phyloP scores from a whole-genome alignment of 2,888 invertebrate species.

The Drosophila birchii region DNA sequence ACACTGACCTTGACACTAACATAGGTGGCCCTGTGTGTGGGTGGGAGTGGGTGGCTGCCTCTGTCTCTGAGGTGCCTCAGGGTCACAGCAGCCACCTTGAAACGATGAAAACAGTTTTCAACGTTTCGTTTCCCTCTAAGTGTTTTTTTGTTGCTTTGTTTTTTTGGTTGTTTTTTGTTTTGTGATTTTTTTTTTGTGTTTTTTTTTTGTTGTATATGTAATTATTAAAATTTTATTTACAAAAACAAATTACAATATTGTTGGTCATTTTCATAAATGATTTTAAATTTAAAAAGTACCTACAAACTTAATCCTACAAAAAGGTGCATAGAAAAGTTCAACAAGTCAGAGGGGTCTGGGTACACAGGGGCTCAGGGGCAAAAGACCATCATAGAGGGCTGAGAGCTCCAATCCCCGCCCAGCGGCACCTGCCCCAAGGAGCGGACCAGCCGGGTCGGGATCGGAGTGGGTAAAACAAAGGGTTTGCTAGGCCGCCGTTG shows the following conservation, averaged over 20 bases:
- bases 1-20: constrained; percentile 46
- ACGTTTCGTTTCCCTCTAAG: constrained; percentile 16
- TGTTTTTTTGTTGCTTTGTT: constrained; percentile 74
- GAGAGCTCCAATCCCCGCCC: constrained; percentile 16
- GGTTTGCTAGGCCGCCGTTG: constrained; percentile 26
- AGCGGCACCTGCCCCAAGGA: constrained; percentile 45
- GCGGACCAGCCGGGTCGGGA: constrained; percentile 41
- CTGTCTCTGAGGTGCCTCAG: constrained; percentile 17
- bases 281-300: constrained; percentile 79
- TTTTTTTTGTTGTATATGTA: constrained; percentile 71
- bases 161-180: constrained; percentile 54
- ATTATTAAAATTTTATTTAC: constrained; percentile 83
- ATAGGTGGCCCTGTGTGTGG: constrained; percentile 25
- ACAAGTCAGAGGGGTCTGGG: constrained; percentile 39
- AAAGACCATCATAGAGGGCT: constrained; percentile 49
- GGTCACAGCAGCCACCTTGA: constrained; percentile 40
- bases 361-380: constrained; percentile 47
- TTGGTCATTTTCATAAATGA: constrained; percentile 69
- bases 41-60: constrained; percentile 34
- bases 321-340: constrained; percentile 70
- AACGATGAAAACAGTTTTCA: constrained; percentile 42
- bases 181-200: constrained; percentile 26
- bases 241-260: constrained; percentile 85
- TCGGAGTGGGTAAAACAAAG: constrained; percentile 2
- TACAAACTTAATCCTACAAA: constrained; percentile 80